These are phyloP conservation scores for Zapus hudsonius DNA, from an alignment of 2,113 vertebrate species.

Conservation along the genomic window DNA sequence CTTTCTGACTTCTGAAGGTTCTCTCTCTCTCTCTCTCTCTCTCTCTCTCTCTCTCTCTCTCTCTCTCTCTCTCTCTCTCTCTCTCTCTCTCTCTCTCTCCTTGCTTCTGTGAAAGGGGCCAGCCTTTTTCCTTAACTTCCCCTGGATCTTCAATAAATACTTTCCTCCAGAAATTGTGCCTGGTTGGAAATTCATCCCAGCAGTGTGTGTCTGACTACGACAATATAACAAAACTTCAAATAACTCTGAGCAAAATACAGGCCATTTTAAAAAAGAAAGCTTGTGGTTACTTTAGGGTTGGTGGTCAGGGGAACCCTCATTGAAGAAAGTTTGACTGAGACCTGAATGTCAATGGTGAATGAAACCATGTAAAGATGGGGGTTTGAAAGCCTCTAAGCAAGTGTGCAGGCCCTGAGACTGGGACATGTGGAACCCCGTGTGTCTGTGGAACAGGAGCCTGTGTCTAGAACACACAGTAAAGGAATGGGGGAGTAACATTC, in stretches of 20 bases:
- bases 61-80: too few relatives aligned
- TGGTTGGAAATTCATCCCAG: too few relatives aligned
- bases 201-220: too few relatives aligned
- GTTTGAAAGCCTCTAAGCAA: neutral
- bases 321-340: neutral
- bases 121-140: too few relatives aligned
- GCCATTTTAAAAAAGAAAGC: neutral
- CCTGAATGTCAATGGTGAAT: neutral
- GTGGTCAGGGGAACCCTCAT: neutral
- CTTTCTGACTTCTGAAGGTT: too few relatives aligned
- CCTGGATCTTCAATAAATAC: too few relatives aligned
- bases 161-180: too few relatives aligned
- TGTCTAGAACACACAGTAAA: neutral
- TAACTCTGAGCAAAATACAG: neutral
- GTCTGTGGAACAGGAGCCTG: too few relatives aligned
- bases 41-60: too few relatives aligned
- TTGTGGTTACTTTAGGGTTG: neutral
- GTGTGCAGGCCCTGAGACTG: neutral
- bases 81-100: too few relatives aligned
- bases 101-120: too few relatives aligned
- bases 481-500: neutral
- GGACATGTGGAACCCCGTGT: neutral
- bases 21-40: too few relatives aligned
- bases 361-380: neutral
- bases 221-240: neutral